Evolutionary conservation across 2,113 vertebrate species (phyloP), one percentile per base, ranked within the genome.

Genomic region (Atractosteus spatula): DNA sequence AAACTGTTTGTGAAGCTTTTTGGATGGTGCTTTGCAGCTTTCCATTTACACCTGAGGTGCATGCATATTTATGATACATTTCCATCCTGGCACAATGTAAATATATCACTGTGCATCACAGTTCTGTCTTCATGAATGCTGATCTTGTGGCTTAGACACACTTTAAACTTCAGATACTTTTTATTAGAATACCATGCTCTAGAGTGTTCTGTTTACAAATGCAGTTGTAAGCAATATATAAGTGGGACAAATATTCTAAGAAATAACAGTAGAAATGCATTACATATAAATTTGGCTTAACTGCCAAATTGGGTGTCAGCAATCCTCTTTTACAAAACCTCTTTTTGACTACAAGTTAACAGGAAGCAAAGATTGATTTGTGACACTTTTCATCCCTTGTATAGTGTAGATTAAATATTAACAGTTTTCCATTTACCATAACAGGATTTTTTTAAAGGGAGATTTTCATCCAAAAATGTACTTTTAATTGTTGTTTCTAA

Each of bases 21-120:
- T 75, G 78, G 85, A 91, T 84, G 85, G 84, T 74, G 84, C 86
- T 83, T 89, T 86, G 86, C 86, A 87, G 85, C 86, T 85, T 86
- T 89, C 81, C 80, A 74, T 77, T 76, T 83, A 82, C 72, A 56
- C 77, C 77, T 85, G 62, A 70, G 83, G 64, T 79, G 78, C 82
- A 89, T 89, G 83, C 84, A 90, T 91, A 90, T 92, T 89, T 88
- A 91, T 91, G 83, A 87, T 76, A 63, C 29, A 71, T 82, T 76
- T 79, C 82, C 75, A 77, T 85, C 81, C 84, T 80, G 79, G 84
- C 77, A 66, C 80, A 57, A 45, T 70, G 64, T 71, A 68, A 79
- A 85, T 82, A 84, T 86, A 80, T 84, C 81, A 80, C 81, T 83
- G 86, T 82, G 85, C 85, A 84, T 75, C 72, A 68, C 6, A 71